Base-by-base conservation (phyloP, 2,113 vertebrate genomes). In the Rhizomys pruinosus region DNA sequence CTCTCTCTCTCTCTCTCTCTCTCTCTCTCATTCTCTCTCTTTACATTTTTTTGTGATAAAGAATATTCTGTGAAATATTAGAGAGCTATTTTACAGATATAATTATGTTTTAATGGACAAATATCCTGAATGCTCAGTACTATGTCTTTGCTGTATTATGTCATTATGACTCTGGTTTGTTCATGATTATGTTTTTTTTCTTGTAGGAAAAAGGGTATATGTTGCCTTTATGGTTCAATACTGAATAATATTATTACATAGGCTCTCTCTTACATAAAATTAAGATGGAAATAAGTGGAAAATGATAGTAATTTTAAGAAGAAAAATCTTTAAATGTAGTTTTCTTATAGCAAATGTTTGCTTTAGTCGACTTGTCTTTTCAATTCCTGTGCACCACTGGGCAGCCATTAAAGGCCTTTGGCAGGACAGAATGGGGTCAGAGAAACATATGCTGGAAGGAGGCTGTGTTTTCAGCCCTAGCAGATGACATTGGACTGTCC, bases 351-450 rank as follows among this genome's bases (percentile, higher is more conserved):
- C 16, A 74, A 12, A 69, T 61, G 4, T 78, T 74, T 81, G 7
- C 73, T 84, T 73, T 80, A 64, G 11, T 96, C 32, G 73, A 81
- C 25, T 87, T 94, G 52, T 86, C 74, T 91, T 66, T 94, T 96
- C 72, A 29, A 25, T 89, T 80, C n/a, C 72, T 78, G 1, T 77
- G 57, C 59, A 61, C 59, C 78, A 0, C 55, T 77, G 39, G 34
- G 32, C 17, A 89, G 1, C 78, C 64, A 61, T 0, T 74, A 55
- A 87, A 79, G 68, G 34, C 32, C 55, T 4, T 77, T 39, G 27
- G 34, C 2, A 77, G 92, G 91, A 94, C 92, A 93, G 91, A 95
- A 95, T 84, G 59, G 44, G 91, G 87, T 91, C 90, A 95, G 82
- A 69, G 84, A 89, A 85, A 9, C 42, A 84, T 44, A 87, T 39